Conservation (phyloP, 2,888 invertebrate genomes). For the Cosmopolites sordidus region DNA sequence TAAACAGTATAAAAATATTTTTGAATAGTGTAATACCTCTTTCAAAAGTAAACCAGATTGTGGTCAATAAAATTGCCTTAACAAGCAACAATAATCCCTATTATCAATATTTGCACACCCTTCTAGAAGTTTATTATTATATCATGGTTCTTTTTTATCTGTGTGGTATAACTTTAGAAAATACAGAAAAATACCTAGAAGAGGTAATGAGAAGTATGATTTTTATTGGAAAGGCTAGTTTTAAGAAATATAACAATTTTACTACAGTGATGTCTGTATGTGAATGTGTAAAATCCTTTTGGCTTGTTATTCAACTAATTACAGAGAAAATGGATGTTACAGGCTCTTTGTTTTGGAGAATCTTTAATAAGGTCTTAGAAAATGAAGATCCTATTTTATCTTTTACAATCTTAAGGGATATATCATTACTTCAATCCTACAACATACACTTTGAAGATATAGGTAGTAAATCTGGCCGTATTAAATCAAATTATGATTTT, state of each 20-base stretch:
- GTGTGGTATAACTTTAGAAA: slow-evolving; percentile 24
- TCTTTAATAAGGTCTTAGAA: slow-evolving; percentile 36
- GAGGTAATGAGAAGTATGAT: slow-evolving; percentile 36
- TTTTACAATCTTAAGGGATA: slow-evolving; percentile 37
- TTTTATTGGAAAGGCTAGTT: slow-evolving; percentile 32
- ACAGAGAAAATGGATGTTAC: slow-evolving; percentile 29
- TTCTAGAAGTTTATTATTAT: slow-evolving; percentile 35
- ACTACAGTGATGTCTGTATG: slow-evolving; percentile 33
- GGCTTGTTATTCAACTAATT: slow-evolving; percentile 38
- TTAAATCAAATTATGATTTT: slow-evolving; percentile 36
- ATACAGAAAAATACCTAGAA: slow-evolving; percentile 27
- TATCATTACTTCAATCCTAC: slow-evolving; percentile 33
- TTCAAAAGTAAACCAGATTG: slow-evolving; percentile 29
- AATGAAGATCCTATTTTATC: slow-evolving; percentile 36
- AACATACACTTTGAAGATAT: slow-evolving; percentile 26
- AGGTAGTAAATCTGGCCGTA: slow-evolving; percentile 25
- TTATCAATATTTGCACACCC: slow-evolving; percentile 37
- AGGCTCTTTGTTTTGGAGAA: slow-evolving; percentile 38
- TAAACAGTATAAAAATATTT: slow-evolving; percentile 26
- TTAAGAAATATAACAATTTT: slow-evolving; percentile 8
- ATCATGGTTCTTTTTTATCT: slow-evolving; percentile 27
- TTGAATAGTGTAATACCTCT: slow-evolving; percentile 24
- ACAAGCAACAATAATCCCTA: slow-evolving; percentile 30
- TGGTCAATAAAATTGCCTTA: slow-evolving; percentile 29
- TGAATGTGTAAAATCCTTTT: slow-evolving; percentile 38